Percentiles rank a stretch among this genome's conserved stretches.
Evolutionary conservation across 2,113 vertebrate genomes (phyloP).

Genomic region (Ammodytes marinus): DNA sequence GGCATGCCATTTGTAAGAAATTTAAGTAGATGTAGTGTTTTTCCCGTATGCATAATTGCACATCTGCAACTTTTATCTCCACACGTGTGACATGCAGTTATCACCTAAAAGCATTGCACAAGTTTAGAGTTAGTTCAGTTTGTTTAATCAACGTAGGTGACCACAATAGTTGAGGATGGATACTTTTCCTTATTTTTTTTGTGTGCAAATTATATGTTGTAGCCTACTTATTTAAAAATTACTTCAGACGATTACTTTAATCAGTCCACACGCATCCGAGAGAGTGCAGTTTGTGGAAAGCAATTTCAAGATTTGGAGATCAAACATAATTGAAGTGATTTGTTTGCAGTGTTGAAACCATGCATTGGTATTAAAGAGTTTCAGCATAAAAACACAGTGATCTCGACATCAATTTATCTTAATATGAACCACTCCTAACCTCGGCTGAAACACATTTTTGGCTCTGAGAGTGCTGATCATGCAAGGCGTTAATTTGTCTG

Average conservation of each 20-base stretch:
- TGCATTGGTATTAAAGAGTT: not conserved
- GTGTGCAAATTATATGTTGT: not conserved
- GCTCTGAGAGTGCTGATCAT: conserved; percentile 32
- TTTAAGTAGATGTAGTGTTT: not conserved
- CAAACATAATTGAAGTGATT: not conserved
- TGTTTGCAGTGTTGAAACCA: conserved; percentile 9
- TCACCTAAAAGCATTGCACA: not conserved
- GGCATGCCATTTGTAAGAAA: not conserved
- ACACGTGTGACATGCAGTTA: not conserved
- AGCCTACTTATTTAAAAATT: not conserved
- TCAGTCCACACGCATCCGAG: not conserved
- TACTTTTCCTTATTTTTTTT: not conserved
- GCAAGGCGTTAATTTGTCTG: conserved; percentile 54
- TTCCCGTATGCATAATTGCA: not conserved
- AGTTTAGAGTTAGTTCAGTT: not conserved
- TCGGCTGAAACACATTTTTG: conserved; percentile 33
- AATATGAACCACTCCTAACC: conserved; percentile 38
- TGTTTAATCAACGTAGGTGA: not conserved
- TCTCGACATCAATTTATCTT: not conserved
- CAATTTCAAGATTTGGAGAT: not conserved
- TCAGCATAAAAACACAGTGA: not conserved
- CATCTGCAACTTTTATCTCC: not conserved
- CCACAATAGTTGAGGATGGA: not conserved
- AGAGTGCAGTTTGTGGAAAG: not conserved
- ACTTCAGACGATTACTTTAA: not conserved